Base-by-base conservation (phyloP, 2,888 invertebrate species). In the Acronicta psi region DNA sequence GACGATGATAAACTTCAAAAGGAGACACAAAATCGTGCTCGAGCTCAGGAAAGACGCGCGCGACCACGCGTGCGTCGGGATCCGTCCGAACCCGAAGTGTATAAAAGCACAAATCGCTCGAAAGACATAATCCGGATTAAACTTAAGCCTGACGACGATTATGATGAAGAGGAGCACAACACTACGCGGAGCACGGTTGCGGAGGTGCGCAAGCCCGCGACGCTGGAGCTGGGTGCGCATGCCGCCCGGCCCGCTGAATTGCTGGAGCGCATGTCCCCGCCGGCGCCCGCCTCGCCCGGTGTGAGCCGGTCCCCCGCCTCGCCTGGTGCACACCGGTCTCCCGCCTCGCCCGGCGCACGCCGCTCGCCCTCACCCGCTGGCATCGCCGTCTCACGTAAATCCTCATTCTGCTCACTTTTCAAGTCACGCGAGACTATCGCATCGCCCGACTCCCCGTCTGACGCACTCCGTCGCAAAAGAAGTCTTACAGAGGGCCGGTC, bases 331-430 rank as follows among this genome's bases (percentile, higher is more conserved):
- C 73, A 40, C 34, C 69, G 69, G 1, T 25, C 25, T 2, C 0
- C 62, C 88, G 77, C 56, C 63, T 4, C 83, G 87, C 9, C 82
- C 80, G 50, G 87, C 9, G 83, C 80, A 49, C 83, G 88, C 37
- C 85, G 95, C 25, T 95, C 95, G 0, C 97, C 97, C 0, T 97
- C 97, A 1, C 97, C 97, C 0, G 77, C 95, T 0, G 95, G 95
- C 0, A 91, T 91, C 0, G 94, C 95, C 0, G 94, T 95, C 0
- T 97, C 97, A 0, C 95, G 97, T 37, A 97, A 97, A 85, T 97
- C 97, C 76, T 97, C 97, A 31, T 97, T 97, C 82, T 96, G 97
- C 58, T 97, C 97, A 4, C 88, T 98, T 41, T 98, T 98, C 81
- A 96, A 96, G 85, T 96, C 97, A 68, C 96, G 96, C 73, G 96